Conservation (phyloP, 2,888 invertebrate species). For the Protodeltote pygarga region DNA sequence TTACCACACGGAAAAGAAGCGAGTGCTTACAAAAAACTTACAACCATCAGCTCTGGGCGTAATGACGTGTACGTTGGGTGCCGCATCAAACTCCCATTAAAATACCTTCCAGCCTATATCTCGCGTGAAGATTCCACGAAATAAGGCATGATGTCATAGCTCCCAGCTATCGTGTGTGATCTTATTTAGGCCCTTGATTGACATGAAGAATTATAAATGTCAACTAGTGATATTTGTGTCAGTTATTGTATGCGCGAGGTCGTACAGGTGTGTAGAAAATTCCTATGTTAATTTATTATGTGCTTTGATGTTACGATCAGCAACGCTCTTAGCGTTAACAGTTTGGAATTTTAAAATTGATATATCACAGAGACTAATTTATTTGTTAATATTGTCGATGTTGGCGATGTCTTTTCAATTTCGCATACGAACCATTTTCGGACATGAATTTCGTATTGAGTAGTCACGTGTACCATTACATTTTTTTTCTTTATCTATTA, state of each 20-base stretch:
- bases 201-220: slow-evolving; percentile 14
- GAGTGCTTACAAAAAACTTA: slow-evolving; percentile 42
- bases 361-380: too few relatives aligned
- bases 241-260: neutral
- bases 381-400: too few relatives aligned
- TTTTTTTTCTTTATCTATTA: too few relatives aligned
- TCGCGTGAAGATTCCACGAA: slow-evolving; percentile 52
- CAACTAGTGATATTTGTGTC: slow-evolving; percentile 18
- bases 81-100: slow-evolving; percentile 75
- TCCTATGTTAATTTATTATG: too few relatives aligned
- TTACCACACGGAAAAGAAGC: slow-evolving; percentile 64
- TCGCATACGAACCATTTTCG: too few relatives aligned
- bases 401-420: too few relatives aligned
- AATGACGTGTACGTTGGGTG: slow-evolving; percentile 62
- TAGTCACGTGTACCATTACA: too few relatives aligned
- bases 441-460: too few relatives aligned
- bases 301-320: too few relatives aligned
- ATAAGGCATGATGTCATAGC: slow-evolving; percentile 56
- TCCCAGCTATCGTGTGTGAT: slow-evolving; percentile 35
- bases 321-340: too few relatives aligned
- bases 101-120: slow-evolving; percentile 60
- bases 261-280: neutral
- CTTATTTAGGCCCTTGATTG: slow-evolving; percentile 24
- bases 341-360: too few relatives aligned
- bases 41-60: slow-evolving; percentile 45